Base-by-base conservation (phyloP, 1,140 invertebrate genomes). In the Drosophila pruinosa region DNA sequence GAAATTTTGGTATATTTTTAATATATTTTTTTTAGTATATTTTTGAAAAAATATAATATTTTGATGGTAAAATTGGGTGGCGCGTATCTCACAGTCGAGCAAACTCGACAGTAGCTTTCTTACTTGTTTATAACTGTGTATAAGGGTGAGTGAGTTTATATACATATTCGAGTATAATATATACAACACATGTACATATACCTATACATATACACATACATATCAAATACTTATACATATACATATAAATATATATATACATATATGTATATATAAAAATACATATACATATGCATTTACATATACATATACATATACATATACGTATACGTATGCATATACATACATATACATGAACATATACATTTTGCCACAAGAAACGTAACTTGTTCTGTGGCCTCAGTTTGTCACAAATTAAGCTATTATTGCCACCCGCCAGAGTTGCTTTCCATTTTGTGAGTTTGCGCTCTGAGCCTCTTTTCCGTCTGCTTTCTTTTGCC, bases 291-390 rank as follows among this genome's bases (percentile, higher is more conserved):
- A 31, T 31, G 3, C n/a, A n/a, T n/a, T n/a, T n/a, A n/a, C n/a
- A n/a, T n/a, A n/a, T n/a, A n/a, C n/a, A n/a, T n/a, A n/a, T n/a
- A n/a, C n/a, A n/a, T n/a, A n/a, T n/a, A n/a, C n/a, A 8, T 31
- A 34, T 34, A 34, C 31, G 12, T 34, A 34, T 34, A n/a, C n/a
- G n/a, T n/a, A n/a, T n/a, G n/a, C n/a, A n/a, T n/a, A n/a, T n/a
- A n/a, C n/a, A n/a, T n/a, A n/a, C n/a, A 34, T n/a, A 34, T n/a
- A 3, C 12, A 34, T 34, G 31, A n/a, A 34, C 6, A 34, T 34
- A 34, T 34, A 72, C 63, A 79, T 81, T 68, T 78, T 79, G 76
- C 64, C 80, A 86, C 72, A 85, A 85, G 80, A 81, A 85, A 85
- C 80, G 86, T 31, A 72, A 43, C 28, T 31, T 41, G 31, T 45